Base-by-base conservation (phyloP, 2,113 vertebrate genomes). In the Cebidichthys violaceus region DNA sequence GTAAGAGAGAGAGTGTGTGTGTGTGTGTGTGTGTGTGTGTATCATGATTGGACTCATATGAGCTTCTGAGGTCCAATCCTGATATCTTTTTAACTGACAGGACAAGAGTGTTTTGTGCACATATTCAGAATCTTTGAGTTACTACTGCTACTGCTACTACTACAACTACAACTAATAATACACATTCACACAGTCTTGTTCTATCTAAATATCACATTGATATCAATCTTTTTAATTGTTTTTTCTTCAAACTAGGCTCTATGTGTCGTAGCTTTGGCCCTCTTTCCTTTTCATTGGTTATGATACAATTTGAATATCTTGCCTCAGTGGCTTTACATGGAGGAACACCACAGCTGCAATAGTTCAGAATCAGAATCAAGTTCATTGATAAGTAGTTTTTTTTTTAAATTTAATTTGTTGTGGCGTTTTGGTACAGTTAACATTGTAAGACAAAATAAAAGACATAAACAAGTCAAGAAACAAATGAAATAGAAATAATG, bases 1-100 rank as follows among this genome's bases (percentile, higher is more conserved):
- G 29, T 18, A n/a, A 60, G 37, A 77, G 43, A 79, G 64, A 20
- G 45, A 65, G 47, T 84, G 71, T 64, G 77, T 78, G 35, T 41
- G 10, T 41, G 39, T 41, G 39, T 41, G 37, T 39, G 37, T 39
- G 3, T 43, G 41, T 81, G 59, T n/a, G 45, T 71, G 50, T 84
- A 70, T 67, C 75, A 77, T 31, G 15, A 50, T 64, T 77, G 76
- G 43, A 55, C 77, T 61, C 33, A 24, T 17, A 1, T 24, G 9
- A 9, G 65, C 50, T 84, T 55, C 75, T 67, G 69, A 80, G 84
- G 71, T 77, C 4, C 14, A 17, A 27, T 65, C 41, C 17, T 65
- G 57, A 69, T 60, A 45, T 52, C 15, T 68, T 47, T 71, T 55
- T 27, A 39, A 68, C 59, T 54, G 61, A 33, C 35, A 37, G 52